phyloP scores from a whole-genome alignment of 2,888 invertebrate species.

The Drosophila monieri region DNA sequence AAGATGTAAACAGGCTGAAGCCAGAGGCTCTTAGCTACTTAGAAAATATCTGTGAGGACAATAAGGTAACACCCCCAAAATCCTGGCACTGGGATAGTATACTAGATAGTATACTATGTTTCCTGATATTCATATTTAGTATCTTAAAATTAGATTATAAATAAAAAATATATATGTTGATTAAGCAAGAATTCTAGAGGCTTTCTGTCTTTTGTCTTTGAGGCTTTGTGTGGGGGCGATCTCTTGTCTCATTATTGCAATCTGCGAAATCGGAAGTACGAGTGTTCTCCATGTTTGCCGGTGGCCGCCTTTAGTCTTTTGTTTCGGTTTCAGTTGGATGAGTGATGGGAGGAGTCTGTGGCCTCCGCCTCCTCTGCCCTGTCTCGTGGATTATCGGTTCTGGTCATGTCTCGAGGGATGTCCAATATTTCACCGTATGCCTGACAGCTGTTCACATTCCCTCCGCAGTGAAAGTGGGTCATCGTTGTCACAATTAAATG shows the following conservation, averaged over 20 bases:
- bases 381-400: slow-evolving; percentile 27
- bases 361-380: slow-evolving; percentile 17
- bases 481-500: slow-evolving; percentile 28
- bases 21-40: neutral
- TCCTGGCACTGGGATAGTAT: no score
- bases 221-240: slow-evolving; percentile 20
- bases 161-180: no score
- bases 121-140: neutral
- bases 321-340: slow-evolving; percentile 35
- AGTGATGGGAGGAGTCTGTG: slow-evolving; percentile 30
- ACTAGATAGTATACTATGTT: no score
- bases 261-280: slow-evolving; percentile 32
- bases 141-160: no score
- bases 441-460: slow-evolving; percentile 50
- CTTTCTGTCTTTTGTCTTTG: slow-evolving; percentile 14
- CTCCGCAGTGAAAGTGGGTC: slow-evolving; percentile 70
- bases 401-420: slow-evolving; percentile 57
- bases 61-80: neutral
- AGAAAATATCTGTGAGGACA: neutral
- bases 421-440: slow-evolving; percentile 53
- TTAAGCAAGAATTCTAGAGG: no score
- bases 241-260: neutral
- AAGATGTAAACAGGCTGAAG: neutral
- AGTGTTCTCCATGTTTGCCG: slow-evolving; percentile 33
- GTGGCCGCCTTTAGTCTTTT: slow-evolving; percentile 52